Conservation (phyloP, 2,113 vertebrate species). For the Chionodraco myersi region DNA sequence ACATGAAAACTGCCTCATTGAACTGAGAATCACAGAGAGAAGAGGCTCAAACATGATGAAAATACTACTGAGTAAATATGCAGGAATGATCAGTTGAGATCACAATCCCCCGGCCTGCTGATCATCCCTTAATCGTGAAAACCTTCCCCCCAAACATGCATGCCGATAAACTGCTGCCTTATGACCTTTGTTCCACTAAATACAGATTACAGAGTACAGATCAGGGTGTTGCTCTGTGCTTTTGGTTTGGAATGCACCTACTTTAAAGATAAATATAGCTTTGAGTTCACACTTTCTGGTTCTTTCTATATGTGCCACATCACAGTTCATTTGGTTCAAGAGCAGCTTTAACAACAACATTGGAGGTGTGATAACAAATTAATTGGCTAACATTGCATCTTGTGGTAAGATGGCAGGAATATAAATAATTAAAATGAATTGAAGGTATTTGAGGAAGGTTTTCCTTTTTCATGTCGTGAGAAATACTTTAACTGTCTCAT, state of each 20-base stretch:
- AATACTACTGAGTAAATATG: background rate
- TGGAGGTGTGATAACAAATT: slow-evolving; percentile 5
- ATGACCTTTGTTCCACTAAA: slow-evolving; percentile 57
- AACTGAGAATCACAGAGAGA: background rate
- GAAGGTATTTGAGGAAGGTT: background rate
- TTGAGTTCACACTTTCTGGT: background rate
- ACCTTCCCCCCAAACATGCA: background rate
- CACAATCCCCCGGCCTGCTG: background rate
- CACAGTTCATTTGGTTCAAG: background rate
- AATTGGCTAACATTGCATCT: slow-evolving; percentile 3
- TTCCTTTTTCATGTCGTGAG: background rate
- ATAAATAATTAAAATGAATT: background rate
- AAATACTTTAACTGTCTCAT: background rate
- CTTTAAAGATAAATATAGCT: background rate
- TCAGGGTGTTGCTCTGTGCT: slow-evolving; percentile 12
- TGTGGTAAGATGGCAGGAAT: background rate
- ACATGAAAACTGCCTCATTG: background rate
- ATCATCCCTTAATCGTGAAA: slow-evolving; percentile 19
- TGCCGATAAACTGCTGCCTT: slow-evolving; percentile 30
- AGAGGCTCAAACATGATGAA: background rate
- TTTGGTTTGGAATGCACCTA: slow-evolving; percentile 2
- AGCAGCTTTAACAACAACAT: slow-evolving; percentile 7
- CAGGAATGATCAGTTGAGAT: slow-evolving; percentile 21
- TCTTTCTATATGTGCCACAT: background rate
- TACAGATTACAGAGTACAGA: slow-evolving; percentile 37